Percentiles rank a stretch among this genome's conserved stretches.
These are phyloP conservation scores for Addax nasomaculatus DNA, from an alignment of 2,113 vertebrate species.

Conservation along the genomic window DNA sequence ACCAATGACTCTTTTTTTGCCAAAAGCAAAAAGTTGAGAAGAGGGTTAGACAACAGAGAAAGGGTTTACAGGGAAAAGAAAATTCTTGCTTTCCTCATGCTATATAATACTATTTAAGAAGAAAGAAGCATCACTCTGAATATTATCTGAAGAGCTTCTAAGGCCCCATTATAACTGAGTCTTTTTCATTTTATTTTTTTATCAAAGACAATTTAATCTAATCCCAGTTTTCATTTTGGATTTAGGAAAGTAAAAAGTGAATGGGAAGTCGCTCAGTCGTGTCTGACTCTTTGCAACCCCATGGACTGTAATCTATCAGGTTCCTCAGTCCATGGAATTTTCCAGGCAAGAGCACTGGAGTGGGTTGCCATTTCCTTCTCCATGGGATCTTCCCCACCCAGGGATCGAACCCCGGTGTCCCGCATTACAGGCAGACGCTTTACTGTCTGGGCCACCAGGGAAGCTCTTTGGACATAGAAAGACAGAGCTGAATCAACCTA, in stretches of 20 bases:
- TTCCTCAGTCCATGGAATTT: neutral
- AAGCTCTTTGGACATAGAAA: neutral
- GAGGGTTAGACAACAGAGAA: neutral
- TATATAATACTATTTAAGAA: neutral
- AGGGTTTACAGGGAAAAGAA: neutral
- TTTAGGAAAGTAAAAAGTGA: neutral
- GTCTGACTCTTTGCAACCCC: neutral
- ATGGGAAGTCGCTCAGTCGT: rapidly evolving
- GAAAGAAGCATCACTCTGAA: neutral
- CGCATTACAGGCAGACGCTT: rapidly evolving
- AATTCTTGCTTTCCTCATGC: neutral
- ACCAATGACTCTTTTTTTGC: neutral
- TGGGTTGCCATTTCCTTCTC: neutral
- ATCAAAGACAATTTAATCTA: neutral
- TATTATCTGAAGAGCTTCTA: neutral
- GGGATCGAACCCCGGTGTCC: rapidly evolving
- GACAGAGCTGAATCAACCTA: neutral
- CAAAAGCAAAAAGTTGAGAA: neutral
- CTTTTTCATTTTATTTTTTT: neutral
- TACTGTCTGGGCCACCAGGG: rapidly evolving
- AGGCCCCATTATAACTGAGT: neutral
- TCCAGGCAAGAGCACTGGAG: neutral
- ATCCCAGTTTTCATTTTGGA: neutral
- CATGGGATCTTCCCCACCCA: neutral
- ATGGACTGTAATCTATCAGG: neutral